Base-by-base conservation (phyloP, 2,888 invertebrate genomes). In the Psococerastis gibbosa region DNA sequence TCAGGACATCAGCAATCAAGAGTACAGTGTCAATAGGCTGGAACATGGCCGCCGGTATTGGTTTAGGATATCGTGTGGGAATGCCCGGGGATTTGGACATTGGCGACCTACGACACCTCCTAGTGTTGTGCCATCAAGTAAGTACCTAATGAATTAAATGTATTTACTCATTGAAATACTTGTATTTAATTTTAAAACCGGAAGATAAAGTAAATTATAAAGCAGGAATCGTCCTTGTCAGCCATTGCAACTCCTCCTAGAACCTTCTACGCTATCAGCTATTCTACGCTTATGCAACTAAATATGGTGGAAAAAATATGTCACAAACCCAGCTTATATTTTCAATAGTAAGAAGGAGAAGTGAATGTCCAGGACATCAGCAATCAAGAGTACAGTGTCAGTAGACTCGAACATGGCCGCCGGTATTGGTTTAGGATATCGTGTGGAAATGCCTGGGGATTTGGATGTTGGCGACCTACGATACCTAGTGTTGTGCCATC, bases 381-480 rank as follows among this genome's bases (percentile, higher is more conserved):
- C 46, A 68, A 68, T 51, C 63, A 70, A 43, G 69, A 70, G 49
- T 72, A 71, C 52, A 65, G 66, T 46, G 68, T 80, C 46, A 70
- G 71, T n/a, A 80, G 81, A 34, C 67, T 95, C 47, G 75, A 75
- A n/a, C 77, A 85, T 51, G 91, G 92, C 3, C 70, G 80, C 16
- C 70, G 79, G 49, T 94, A 92, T 64, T 87, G 80, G 64, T 85
- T 94, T 61, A 71, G 94, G 48, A 85, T 88, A 0, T 72, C 82
- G n/a, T 84, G 88, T 42, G 92, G 94, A 42, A 95, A 95, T 58
- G 68, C 92, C 49, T 87, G 85, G 58, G 94, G 92, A 1, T 94
- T 78, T 70, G 88, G 92, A 22, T 68, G 73, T 11, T 81, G 71
- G 55, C 69, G 77, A 31, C 67, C 71, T 9, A 80, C 89, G 1